phyloP scores from a whole-genome alignment of 1,140 invertebrate species.

The Bacillus rossius region DNA sequence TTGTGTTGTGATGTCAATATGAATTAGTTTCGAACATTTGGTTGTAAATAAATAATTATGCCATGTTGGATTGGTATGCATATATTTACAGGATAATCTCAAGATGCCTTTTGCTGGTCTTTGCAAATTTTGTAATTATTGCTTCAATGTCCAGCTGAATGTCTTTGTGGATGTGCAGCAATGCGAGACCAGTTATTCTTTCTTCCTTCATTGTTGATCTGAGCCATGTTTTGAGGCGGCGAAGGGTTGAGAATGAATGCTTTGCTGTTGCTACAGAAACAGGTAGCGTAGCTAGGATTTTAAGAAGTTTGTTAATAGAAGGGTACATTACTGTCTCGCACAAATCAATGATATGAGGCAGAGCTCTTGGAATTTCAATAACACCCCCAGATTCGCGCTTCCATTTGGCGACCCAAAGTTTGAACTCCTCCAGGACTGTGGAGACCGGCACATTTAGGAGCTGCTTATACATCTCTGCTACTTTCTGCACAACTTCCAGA shows the following conservation, averaged over 20 bases:
- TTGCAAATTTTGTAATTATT: no score
- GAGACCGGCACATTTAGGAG: conserved; percentile 15
- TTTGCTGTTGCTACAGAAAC: conserved; percentile 33
- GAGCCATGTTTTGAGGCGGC: conserved; percentile 33
- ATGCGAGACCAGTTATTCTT: conserved; percentile 26
- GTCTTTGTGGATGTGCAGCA: conserved; percentile 30
- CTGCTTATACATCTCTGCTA: conserved; percentile 12
- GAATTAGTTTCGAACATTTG: no score
- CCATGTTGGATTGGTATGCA: no score
- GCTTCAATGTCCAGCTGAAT: no score
- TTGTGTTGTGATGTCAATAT: no score
- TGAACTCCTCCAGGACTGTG: conserved; percentile 6
- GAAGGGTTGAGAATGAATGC: conserved; percentile 31
- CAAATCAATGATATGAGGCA: conserved; percentile 7
- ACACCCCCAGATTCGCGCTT: neutral
- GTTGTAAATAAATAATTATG: no score
- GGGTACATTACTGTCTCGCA: conserved; percentile 22
- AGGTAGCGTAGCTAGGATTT: conserved; percentile 31
- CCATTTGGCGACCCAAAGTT: conserved; percentile 26
- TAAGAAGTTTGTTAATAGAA: conserved; percentile 17
- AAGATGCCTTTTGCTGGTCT: no score
- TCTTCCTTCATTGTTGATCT: conserved; percentile 29
- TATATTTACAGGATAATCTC: no score
- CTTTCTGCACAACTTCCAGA: conserved; percentile 9
- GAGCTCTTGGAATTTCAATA: neutral